Evolutionary conservation across 2,113 vertebrate genomes (phyloP), one percentile per base, ranked within the genome.

Genomic region (Gallinago paraguaiae): DNA sequence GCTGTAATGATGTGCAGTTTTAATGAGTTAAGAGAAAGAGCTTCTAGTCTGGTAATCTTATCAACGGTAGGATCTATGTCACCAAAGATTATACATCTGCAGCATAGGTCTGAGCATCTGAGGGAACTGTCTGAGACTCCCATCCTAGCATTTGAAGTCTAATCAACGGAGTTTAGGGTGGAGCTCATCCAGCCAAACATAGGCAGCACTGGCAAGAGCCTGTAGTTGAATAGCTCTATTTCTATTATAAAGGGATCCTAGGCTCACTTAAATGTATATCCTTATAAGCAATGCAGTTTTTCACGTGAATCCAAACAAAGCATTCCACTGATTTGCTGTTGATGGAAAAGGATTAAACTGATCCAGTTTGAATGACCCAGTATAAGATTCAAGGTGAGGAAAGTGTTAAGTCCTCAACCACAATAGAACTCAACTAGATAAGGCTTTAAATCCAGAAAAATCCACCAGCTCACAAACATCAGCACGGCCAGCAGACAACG

Each of bases 21-120:
- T 96, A 92, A 93, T 59, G 82, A 90, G 76, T 51, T 81, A 93
- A 86, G 51, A 92, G 46, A 77, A 93, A 37, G 60, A 81, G 41
- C 50, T 90, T 92, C 56, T 17, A 83, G 13, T 18, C 50, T 33
- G 46, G 11, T 78, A 83, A 92, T 81, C 88, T 70, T 43, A 74
- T 81, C 63, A 77, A 16, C 59, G 15, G 22, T 14, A 67, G 46
- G 76, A 83, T 90, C 86, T 59, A 2, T 83, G 64, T 75, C 90
- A 88, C 23, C 51, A 54, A 27, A 45, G 80, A 67, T 93, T 86
- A 88, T 7, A 67, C 1, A 5, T 41, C 45, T 19, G 69, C 27
- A 61, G 59, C 1, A 1, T 1, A 65, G 37, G 11, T 30, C 25
- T 85, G 35, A 64, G 53, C 45, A 82, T 48, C 59, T 46, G 19